Conservation (phyloP, 2,797 vertebrate genomes). For the Rhadinocentrus ornatus region DNA sequence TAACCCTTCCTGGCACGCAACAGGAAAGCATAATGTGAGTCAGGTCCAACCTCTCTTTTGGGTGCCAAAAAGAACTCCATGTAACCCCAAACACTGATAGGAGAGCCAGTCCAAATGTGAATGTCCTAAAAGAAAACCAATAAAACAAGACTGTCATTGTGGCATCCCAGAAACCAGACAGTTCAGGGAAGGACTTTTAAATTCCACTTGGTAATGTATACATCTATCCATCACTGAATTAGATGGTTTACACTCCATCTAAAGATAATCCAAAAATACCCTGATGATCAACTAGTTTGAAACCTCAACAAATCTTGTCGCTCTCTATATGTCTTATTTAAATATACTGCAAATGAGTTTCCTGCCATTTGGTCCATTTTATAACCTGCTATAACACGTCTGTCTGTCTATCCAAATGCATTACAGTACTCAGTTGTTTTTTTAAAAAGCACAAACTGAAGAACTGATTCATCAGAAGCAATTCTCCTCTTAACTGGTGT, state of each 20-base stretch:
- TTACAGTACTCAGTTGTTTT: slow-evolving; percentile 1
- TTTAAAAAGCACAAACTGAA: slow-evolving; percentile 7
- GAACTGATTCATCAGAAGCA: slow-evolving; percentile 30
- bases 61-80: slow-evolving; percentile 81
- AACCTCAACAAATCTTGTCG: slow-evolving; percentile 41
- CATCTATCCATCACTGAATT: slow-evolving; percentile 60
- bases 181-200: slow-evolving; percentile 55
- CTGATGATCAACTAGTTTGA: slow-evolving; percentile 24
- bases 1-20: slow-evolving; percentile 72
- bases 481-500: slow-evolving; percentile 9
- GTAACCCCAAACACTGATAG: slow-evolving; percentile 77
- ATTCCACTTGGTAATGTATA: slow-evolving; percentile 66
- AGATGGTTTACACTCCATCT: slow-evolving; percentile 63
- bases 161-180: slow-evolving; percentile 71
- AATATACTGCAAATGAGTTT: slow-evolving; percentile 35
- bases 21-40: slow-evolving; percentile 68
- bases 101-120: slow-evolving; percentile 76
- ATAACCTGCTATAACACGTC: slow-evolving; percentile 4
- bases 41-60: slow-evolving; percentile 73
- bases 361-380: slow-evolving; percentile 24
- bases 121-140: slow-evolving; percentile 80
- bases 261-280: slow-evolving; percentile 67
- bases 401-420: slow-evolving; percentile 21
- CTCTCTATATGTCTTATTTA: slow-evolving; percentile 52
- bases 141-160: slow-evolving; percentile 81